Evolutionary conservation across 2,113 vertebrate genomes (phyloP).

Genomic region (Nyctibius bracteatus): DNA sequence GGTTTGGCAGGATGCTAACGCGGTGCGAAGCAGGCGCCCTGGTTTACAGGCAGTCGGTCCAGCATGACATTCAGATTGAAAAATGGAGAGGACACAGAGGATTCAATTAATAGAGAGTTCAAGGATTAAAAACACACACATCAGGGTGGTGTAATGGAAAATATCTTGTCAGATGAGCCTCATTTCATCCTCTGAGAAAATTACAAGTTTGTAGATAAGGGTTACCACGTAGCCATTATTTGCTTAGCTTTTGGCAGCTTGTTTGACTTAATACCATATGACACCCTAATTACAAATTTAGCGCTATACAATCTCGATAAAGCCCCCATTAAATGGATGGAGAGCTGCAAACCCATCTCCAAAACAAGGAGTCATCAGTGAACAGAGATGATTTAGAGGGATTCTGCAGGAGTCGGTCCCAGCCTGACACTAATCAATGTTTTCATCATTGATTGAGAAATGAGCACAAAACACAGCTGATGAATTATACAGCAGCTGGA

Average conservation of each 20-base stretch:
- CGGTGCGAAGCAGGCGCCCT: neutral
- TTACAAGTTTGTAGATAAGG: neutral
- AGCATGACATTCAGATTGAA: neutral
- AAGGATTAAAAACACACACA: neutral
- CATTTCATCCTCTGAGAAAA: neutral
- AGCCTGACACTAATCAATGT: conserved; percentile 61
- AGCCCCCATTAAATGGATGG: conserved; percentile 14
- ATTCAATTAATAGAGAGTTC: neutral
- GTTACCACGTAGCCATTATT: conserved; percentile 30
- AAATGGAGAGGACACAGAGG: neutral
- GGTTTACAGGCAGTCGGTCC: neutral
- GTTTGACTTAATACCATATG: conserved; percentile 29
- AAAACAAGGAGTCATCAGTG: conserved; percentile 12
- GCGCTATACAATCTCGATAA: neutral
- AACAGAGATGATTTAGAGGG: conserved; percentile 10
- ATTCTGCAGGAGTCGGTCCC: neutral
- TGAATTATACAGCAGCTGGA: conserved; percentile 45
- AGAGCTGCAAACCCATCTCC: conserved; percentile 36
- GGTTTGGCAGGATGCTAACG: neutral
- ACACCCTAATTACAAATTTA: conserved; percentile 61
- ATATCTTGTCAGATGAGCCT: neutral
- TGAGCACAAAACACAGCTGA: conserved; percentile 64
- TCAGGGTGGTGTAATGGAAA: neutral
- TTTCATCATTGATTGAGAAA: conserved; percentile 58
- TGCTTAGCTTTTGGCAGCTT: conserved; percentile 16